Conservation (phyloP, 2,888 invertebrate species). For the Carterocephalus palaemon region DNA sequence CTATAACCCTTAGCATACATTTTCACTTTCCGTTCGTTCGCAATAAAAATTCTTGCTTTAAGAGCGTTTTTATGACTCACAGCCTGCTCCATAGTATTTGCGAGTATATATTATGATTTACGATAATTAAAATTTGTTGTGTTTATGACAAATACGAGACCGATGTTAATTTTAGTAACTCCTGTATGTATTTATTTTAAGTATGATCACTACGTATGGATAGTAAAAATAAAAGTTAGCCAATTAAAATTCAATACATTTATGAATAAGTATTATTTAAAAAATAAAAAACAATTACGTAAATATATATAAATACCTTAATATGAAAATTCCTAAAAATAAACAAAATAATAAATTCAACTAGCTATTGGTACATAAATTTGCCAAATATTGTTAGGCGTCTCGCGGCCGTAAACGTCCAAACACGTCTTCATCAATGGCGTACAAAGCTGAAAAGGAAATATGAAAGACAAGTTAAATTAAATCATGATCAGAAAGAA, state of each 20-base stretch:
- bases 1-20: constrained; percentile 12
- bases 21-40: constrained; percentile 20
- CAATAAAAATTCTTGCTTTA: constrained; percentile 20
- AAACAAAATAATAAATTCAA: constrained; percentile 14
- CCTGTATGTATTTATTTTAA: too few relatives aligned
- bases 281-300: background rate
- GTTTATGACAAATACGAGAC: too few relatives aligned
- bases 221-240: background rate
- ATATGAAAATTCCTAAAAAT: background rate
- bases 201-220: background rate
- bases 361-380: constrained; percentile 54
- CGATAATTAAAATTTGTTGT: constrained; percentile 21
- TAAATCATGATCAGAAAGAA: too few relatives aligned
- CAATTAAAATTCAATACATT: background rate
- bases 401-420: constrained; percentile 63
- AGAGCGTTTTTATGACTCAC: constrained; percentile 20
- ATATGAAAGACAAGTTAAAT: constrained; percentile 6
- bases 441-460: constrained; percentile 53
- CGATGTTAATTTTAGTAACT: too few relatives aligned
- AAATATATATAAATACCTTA: background rate
- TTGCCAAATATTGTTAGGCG: constrained; percentile 65
- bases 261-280: background rate
- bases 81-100: constrained; percentile 22
- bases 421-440: constrained; percentile 63
- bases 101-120: constrained; percentile 22